Evolutionary conservation across 2,888 invertebrate genomes (phyloP).

Genomic region (Pyrgus malvae): DNA sequence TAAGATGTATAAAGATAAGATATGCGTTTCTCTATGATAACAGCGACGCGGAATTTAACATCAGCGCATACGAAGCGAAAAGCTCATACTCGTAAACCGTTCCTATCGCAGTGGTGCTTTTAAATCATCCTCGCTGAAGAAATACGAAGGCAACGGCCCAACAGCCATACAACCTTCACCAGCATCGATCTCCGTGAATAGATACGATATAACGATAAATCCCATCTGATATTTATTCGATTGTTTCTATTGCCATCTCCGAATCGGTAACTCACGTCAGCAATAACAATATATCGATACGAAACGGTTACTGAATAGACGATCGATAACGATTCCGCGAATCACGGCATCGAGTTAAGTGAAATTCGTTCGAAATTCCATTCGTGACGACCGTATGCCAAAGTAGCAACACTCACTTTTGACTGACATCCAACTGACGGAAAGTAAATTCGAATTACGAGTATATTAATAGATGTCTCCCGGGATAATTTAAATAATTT

Average conservation of each 20-base stretch:
- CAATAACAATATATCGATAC: conserved; percentile 74
- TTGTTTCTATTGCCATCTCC: conserved; percentile 70
- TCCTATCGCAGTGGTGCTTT: conserved; percentile 3
- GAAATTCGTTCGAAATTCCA: conserved; percentile 20
- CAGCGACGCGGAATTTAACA: background rate
- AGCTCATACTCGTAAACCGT: conserved; percentile 7
- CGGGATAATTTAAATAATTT: conserved; percentile 57
- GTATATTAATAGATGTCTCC: conserved; percentile 49
- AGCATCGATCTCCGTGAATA: conserved; percentile 54
- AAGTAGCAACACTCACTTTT: conserved; percentile 16
- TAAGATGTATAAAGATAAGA: too few relatives aligned
- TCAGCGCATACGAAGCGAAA: background rate
- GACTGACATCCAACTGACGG: conserved; percentile 8
- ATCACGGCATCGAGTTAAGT: conserved; percentile 49
- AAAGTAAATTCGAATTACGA: conserved; percentile 27
- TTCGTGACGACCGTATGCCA: conserved; percentile 14
- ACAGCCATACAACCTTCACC: conserved; percentile 53
- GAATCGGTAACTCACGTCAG: conserved; percentile 73
- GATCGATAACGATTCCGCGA: conserved; percentile 58
- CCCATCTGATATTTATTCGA: conserved; percentile 66
- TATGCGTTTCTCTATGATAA: too few relatives aligned
- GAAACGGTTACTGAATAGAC: conserved; percentile 67
- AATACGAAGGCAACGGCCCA: conserved; percentile 23
- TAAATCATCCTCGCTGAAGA: conserved; percentile 14
- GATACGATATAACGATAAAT: conserved; percentile 67